phyloP scores from a whole-genome alignment of 2,888 invertebrate species.

The Drosophila quasianomalipes region DNA sequence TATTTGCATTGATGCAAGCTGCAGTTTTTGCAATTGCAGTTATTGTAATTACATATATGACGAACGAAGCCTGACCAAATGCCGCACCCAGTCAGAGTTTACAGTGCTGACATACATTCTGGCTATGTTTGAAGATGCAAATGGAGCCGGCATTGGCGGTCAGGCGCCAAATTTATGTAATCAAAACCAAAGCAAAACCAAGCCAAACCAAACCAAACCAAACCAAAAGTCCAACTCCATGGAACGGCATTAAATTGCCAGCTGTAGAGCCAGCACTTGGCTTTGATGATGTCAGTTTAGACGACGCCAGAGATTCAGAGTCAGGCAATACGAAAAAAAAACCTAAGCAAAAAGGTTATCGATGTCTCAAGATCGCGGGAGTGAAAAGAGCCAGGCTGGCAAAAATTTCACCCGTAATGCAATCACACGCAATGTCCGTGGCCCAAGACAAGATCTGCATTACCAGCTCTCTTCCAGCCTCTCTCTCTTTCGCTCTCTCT shows the following conservation, averaged over 20 bases:
- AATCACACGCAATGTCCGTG: slow-evolving; percentile 76
- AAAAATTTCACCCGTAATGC: slow-evolving; percentile 78
- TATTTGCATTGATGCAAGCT: slow-evolving; percentile 68
- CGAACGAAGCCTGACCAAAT: slow-evolving; percentile 37
- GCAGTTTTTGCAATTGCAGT: slow-evolving; percentile 60
- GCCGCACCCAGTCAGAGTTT: slow-evolving; percentile 51
- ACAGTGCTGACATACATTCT: slow-evolving; percentile 67
- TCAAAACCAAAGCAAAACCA: slow-evolving; percentile 62
- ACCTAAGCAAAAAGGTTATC: slow-evolving; percentile 77
- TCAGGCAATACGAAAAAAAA: slow-evolving; percentile 29
- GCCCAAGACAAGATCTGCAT: slow-evolving; percentile 58
- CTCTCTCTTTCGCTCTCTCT: background rate
- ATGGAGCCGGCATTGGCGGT: slow-evolving; percentile 62
- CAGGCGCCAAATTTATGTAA: slow-evolving; percentile 76
- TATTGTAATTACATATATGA: slow-evolving; percentile 74
- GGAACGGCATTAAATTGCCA: slow-evolving; percentile 67
- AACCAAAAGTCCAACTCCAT: slow-evolving; percentile 38
- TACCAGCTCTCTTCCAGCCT: slow-evolving; percentile 28
- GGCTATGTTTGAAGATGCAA: slow-evolving; percentile 71
- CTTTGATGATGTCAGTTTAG: slow-evolving; percentile 73
- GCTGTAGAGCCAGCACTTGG: slow-evolving; percentile 27
- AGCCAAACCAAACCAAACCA: background rate
- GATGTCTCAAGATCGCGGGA: slow-evolving; percentile 65
- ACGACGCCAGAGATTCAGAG: slow-evolving; percentile 15
- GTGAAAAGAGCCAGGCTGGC: slow-evolving; percentile 59